phyloP scores from a whole-genome alignment of 2,888 invertebrate species.

The Eristalinus sepulchralis region DNA sequence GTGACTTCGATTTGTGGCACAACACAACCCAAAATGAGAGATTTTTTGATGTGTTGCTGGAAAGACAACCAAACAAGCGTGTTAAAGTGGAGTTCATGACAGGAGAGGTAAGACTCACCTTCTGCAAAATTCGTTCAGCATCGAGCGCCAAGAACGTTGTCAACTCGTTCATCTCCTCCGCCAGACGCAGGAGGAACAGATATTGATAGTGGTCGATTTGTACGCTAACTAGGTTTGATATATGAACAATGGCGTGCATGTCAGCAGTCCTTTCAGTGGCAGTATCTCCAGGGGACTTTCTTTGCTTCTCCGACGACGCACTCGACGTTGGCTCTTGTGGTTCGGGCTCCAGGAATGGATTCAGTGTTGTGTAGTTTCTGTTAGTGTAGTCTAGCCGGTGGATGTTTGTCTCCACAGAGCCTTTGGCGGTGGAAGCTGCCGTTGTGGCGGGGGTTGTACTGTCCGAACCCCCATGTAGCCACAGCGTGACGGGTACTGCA shows the following conservation, averaged over 20 bases:
- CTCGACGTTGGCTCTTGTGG: slow-evolving; percentile 54
- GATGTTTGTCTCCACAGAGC: slow-evolving; percentile 73
- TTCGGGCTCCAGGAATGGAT: slow-evolving; percentile 77
- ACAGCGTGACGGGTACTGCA: slow-evolving; percentile 92
- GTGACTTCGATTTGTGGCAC: slow-evolving; percentile 94
- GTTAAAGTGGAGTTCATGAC: background rate
- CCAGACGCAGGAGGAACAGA: slow-evolving; percentile 91
- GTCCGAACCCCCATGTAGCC: slow-evolving; percentile 84
- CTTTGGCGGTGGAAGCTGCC: slow-evolving; percentile 73
- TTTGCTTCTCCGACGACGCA: slow-evolving; percentile 50
- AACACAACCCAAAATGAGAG: slow-evolving; percentile 87
- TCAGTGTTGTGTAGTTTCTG: slow-evolving; percentile 74
- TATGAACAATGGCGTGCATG: slow-evolving; percentile 90
- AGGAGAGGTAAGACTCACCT: slow-evolving; percentile 75
- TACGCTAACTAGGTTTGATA: slow-evolving; percentile 91
- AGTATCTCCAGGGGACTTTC: slow-evolving; percentile 26
- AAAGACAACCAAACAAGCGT: slow-evolving; percentile 14
- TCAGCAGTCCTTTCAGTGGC: slow-evolving; percentile 82
- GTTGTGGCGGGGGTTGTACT: slow-evolving; percentile 73
- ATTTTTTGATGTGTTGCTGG: slow-evolving; percentile 80
- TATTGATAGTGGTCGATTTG: slow-evolving; percentile 97
- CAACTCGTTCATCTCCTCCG: slow-evolving; percentile 91
- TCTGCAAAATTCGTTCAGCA: slow-evolving; percentile 86
- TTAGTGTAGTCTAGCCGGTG: slow-evolving; percentile 73
- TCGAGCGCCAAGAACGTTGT: slow-evolving; percentile 90